These are phyloP conservation scores for Kradibia gibbosae DNA, from an alignment of 1,140 invertebrate species.

Conservation along the genomic window DNA sequence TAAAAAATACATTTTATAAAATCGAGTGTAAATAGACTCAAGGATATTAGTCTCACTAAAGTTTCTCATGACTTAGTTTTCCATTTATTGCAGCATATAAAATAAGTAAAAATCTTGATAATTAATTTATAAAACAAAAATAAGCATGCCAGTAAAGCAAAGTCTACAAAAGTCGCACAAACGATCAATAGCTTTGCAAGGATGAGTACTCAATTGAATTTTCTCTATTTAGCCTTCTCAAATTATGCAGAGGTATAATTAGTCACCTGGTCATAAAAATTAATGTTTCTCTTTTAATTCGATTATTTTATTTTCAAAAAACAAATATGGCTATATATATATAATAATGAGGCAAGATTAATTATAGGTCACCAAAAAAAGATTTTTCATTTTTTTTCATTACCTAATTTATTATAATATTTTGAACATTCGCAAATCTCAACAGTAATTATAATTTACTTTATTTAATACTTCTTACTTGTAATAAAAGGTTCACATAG, in stretches of 20 bases:
- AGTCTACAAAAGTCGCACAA: not conserved
- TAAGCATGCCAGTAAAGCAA: not conserved
- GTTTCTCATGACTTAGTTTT: not conserved
- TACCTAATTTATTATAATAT: too few species aligned
- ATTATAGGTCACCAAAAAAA: too few species aligned
- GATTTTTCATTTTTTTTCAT: too few species aligned
- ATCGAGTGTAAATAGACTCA: not conserved
- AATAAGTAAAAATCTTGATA: not conserved
- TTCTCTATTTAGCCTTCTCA: not conserved
- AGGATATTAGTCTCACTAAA: not conserved
- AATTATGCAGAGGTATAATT: not conserved
- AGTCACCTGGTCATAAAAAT: not conserved
- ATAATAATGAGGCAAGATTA: too few species aligned
- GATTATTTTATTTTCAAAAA: not conserved
- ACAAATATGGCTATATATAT: not conserved
- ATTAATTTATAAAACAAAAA: slow-evolving; percentile 21
- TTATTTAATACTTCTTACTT: too few species aligned
- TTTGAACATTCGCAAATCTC: too few species aligned
- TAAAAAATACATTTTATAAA: not conserved
- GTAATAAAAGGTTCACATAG: too few species aligned
- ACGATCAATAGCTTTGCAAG: slow-evolving; percentile 34
- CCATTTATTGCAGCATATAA: not conserved
- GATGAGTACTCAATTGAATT: not conserved
- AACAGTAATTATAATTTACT: too few species aligned
- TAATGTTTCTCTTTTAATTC: not conserved